Base-by-base conservation (phyloP, 2,888 invertebrate species). In the Tetragonisca angustula region DNA sequence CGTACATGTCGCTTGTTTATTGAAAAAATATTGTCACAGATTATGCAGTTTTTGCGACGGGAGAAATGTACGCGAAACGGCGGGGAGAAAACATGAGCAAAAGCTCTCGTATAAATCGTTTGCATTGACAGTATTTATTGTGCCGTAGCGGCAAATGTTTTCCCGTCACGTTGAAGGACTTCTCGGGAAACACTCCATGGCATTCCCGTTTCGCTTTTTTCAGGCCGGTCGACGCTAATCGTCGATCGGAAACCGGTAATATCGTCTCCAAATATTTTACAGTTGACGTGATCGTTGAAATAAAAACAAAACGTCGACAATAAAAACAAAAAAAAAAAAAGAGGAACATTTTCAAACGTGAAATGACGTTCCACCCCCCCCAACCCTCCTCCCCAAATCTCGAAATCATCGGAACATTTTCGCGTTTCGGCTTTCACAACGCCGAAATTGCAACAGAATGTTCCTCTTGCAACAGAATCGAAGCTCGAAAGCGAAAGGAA, bases 61-160 rank as follows among this genome's bases (percentile, higher is more conserved):
- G 59, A 49, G 50, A 75, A 80, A 75, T 9, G 32, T 21, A 32
- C 11, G 64, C 36, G 59, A 32, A 71, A 69, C 36, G 27, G 9
- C 59, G 61, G 15, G 61, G 32, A 54, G 15, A 79, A 68, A 70
- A 74, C 76, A 64, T 65, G 78, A 76, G 74, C 79, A 71, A 83
- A 83, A 75, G 83, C 87, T 81, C 83, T 79, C 83, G 72, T 72
- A 83, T 72, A 80, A 81, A 87, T 87, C 79, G 69, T 73, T 87
- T 71, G 87, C 83, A 85, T 87, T 76, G 83, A 83, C 87, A 79
- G 75, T 88, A 76, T 87, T 83, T 83, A 69, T 87, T 81, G 83
- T 76, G 65, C 76, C 65, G 74, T 73, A 69, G 73, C 68, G 68
- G 79, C 64, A 61, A 86, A 82, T 84, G 77, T 81, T 88, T 88